Percentiles rank a stretch among this genome's conserved stretches.
Evolutionary conservation across 1,140 invertebrate genomes (phyloP).

Genomic region (Argopecten irradians): DNA sequence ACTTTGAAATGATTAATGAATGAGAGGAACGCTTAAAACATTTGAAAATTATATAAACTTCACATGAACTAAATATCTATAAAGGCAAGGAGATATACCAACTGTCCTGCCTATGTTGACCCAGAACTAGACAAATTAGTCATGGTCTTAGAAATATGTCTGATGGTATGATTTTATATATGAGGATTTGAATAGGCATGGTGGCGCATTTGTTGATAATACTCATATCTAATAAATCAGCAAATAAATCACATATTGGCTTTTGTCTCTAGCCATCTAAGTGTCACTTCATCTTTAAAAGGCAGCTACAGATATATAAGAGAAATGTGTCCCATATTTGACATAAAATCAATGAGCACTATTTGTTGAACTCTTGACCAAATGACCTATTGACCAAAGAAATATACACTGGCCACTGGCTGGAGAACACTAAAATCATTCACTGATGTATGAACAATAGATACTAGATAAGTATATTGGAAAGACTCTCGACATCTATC

Average conservation of each 20-base stretch:
- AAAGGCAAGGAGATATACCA: too few relatives aligned
- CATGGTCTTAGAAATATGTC: too few relatives aligned
- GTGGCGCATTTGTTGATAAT: neutral
- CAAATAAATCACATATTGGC: neutral
- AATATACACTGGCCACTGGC: neutral
- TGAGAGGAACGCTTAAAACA: too few relatives aligned
- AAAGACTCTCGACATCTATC: neutral
- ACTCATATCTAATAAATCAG: neutral
- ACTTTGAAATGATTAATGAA: too few relatives aligned
- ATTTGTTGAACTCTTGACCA: constrained; percentile 10
- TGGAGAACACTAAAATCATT: neutral
- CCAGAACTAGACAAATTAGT: too few relatives aligned
- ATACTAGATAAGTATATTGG: neutral
- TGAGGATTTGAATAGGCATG: neutral
- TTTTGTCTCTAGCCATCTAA: neutral
- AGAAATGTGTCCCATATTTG: neutral
- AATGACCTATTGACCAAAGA: constrained; percentile 16
- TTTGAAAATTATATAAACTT: too few relatives aligned
- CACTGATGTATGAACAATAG: neutral
- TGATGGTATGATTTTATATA: too few relatives aligned
- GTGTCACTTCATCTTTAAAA: neutral
- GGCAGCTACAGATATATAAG: neutral
- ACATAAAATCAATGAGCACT: neutral
- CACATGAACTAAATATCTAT: too few relatives aligned
- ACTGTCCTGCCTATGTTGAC: too few relatives aligned